Evolutionary conservation across 2,888 invertebrate genomes (phyloP).

Genomic region (Polia nebulosa): DNA sequence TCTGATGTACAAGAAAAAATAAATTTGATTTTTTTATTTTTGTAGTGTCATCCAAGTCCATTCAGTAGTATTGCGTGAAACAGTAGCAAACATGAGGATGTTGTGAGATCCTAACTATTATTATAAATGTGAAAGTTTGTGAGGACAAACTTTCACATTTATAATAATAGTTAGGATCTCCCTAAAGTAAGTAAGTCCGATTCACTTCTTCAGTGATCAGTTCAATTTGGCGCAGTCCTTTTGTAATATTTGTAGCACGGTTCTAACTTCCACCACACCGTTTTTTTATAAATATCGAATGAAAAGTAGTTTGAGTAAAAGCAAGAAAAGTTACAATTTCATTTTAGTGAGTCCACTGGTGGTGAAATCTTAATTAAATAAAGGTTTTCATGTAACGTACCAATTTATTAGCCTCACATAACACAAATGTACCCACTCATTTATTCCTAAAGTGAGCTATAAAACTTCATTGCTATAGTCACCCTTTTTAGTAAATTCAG

Average conservation of each 20-base stretch:
- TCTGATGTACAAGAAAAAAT: too few relatives aligned
- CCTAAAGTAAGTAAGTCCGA: not conserved
- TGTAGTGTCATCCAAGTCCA: too few relatives aligned
- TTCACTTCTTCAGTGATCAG: not conserved
- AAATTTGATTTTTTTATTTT: too few relatives aligned
- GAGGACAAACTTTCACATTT: too few relatives aligned
- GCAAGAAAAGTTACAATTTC: not conserved
- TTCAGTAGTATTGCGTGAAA: too few relatives aligned
- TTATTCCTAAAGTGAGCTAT: slow-evolving; percentile 40
- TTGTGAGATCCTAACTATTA: too few relatives aligned
- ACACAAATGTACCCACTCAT: slow-evolving; percentile 35
- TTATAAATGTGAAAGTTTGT: too few relatives aligned
- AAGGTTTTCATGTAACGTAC: slow-evolving; percentile 23
- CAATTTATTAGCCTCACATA: slow-evolving; percentile 35
- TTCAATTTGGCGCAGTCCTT: not conserved
- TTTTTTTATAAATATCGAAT: not conserved
- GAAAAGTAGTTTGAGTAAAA: not conserved
- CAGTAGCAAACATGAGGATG: too few relatives aligned
- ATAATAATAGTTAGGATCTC: not conserved
- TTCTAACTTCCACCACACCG: not conserved
- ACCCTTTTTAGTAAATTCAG: slow-evolving; percentile 47
- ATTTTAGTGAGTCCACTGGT: not conserved
- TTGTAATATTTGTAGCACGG: not conserved
- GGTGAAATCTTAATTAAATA: slow-evolving; percentile 23
- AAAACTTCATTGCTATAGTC: slow-evolving; percentile 37